phyloP scores from a whole-genome alignment of 2,888 invertebrate genomes.

The Amphipyra berbera region DNA sequence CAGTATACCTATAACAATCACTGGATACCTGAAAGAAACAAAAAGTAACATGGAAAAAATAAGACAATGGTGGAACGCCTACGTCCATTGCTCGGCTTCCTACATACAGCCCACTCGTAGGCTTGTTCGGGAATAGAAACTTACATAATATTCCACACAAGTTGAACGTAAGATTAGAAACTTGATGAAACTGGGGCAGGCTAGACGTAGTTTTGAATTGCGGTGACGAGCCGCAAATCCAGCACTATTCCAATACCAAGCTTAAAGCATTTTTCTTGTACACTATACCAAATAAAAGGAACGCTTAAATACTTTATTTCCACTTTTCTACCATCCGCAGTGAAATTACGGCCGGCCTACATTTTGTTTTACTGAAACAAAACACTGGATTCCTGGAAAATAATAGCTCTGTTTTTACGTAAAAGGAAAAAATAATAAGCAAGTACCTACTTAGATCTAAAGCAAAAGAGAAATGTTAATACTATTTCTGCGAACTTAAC shows the following conservation, averaged over 20 bases:
- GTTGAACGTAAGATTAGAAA: constrained; percentile 51
- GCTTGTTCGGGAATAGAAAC: constrained; percentile 38
- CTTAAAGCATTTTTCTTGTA: constrained; percentile 33
- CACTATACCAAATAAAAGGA: constrained; percentile 27
- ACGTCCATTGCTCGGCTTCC: constrained; percentile 40
- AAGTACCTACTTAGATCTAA: constrained; percentile 14
- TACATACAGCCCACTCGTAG: constrained; percentile 44
- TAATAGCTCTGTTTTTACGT: constrained; percentile 27
- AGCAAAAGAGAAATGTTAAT: constrained; percentile 15
- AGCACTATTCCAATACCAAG: constrained; percentile 23
- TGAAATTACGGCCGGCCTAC: constrained; percentile 42
- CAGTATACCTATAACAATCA: constrained; percentile 24
- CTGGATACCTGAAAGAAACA: constrained; percentile 32
- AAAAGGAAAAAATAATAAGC: constrained; percentile 20
- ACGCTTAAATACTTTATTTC: constrained; percentile 28
- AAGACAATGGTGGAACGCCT: constrained; percentile 59
- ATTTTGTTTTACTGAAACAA: constrained; percentile 49
- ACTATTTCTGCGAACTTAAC: constrained; percentile 13
- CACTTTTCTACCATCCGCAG: constrained; percentile 18
- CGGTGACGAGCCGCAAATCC: constrained; percentile 30
- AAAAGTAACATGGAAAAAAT: constrained; percentile 33
- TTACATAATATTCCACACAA: constrained; percentile 52
- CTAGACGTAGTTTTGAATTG: constrained; percentile 48
- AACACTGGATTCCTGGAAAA: constrained; percentile 47
- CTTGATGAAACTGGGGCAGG: constrained; percentile 48